A percentile compares a stretch with the other conserved stretches of the same genome.
phyloP scores from a whole-genome alignment of 2,888 invertebrate genomes.

The Heliconius cydno region DNA sequence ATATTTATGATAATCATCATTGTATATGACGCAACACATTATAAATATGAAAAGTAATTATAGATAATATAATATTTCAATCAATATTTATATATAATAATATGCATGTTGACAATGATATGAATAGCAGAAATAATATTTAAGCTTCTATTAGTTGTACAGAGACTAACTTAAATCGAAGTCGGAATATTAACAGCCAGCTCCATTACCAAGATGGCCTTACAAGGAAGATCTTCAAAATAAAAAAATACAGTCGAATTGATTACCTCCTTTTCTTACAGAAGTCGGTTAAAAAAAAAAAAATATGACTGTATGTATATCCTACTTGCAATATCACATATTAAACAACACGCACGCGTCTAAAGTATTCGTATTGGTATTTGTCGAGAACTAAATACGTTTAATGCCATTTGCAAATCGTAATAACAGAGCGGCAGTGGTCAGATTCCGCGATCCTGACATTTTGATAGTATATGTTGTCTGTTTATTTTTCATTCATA shows the following conservation, averaged over 20 bases:
- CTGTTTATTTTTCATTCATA: background rate
- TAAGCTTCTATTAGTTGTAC: background rate
- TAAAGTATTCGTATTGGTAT: conserved; percentile 4
- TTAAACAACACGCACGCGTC: background rate
- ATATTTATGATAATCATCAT: background rate
- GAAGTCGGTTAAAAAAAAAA: too few relatives aligned
- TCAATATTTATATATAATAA: background rate
- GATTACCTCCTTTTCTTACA: too few relatives aligned
- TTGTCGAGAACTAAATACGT: conserved; percentile 22
- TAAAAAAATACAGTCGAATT: too few relatives aligned
- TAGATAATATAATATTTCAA: too few relatives aligned
- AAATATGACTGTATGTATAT: background rate
- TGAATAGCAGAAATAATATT: background rate
- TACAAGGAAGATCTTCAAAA: too few relatives aligned
- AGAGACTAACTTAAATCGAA: background rate
- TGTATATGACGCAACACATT: background rate
- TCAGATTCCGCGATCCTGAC: conserved; percentile 36
- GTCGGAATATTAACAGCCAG: background rate
- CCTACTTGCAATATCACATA: background rate
- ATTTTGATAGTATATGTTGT: conserved; percentile 24
- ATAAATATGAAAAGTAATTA: background rate
- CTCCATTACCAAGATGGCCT: background rate
- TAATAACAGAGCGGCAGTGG: conserved; percentile 22
- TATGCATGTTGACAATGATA: background rate
- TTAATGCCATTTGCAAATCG: conserved; percentile 35